A percentile compares a stretch with the other conserved stretches of the same genome.
Evolutionary conservation across 2,113 vertebrate species (phyloP).

Genomic region (Sceloporus tristichus): DNA sequence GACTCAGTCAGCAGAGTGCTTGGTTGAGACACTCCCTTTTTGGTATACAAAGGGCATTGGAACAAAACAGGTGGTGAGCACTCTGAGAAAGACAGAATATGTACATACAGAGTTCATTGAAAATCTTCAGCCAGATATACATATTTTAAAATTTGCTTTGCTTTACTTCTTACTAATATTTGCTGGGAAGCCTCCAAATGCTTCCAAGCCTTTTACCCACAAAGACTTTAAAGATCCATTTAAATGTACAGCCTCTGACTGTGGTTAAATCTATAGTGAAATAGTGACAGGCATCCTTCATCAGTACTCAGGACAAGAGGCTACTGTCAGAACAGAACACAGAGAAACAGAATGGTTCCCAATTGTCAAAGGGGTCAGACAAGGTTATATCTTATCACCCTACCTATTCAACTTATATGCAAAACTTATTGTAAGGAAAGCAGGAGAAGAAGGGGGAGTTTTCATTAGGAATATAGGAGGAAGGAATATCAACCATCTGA

Average conservation of each 20-base stretch:
- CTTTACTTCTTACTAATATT: neutral
- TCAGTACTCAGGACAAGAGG: too few relatives aligned
- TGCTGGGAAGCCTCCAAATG: neutral
- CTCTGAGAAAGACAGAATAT: constrained; percentile 38
- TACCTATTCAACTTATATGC: too few relatives aligned
- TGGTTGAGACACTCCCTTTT: neutral
- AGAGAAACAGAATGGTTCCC: too few relatives aligned
- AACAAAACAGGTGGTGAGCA: constrained; percentile 47
- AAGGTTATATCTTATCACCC: too few relatives aligned
- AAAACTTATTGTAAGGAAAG: too few relatives aligned
- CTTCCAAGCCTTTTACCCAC: neutral
- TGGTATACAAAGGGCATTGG: constrained; percentile 48
- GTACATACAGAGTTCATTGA: constrained; percentile 42
- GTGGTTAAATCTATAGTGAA: neutral
- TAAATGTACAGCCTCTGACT: neutral
- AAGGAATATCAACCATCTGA: too few relatives aligned
- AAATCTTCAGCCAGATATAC: constrained; percentile 36
- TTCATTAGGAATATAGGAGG: too few relatives aligned
- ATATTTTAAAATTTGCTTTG: neutral
- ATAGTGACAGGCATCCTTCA: neutral
- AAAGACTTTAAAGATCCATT: neutral
- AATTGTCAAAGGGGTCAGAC: too few relatives aligned
- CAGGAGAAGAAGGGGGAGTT: too few relatives aligned
- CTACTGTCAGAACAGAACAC: too few relatives aligned
- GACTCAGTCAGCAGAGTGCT: too few relatives aligned